Conservation (phyloP, 2,797 vertebrate genomes). For the Crocodylus rhombifer region DNA sequence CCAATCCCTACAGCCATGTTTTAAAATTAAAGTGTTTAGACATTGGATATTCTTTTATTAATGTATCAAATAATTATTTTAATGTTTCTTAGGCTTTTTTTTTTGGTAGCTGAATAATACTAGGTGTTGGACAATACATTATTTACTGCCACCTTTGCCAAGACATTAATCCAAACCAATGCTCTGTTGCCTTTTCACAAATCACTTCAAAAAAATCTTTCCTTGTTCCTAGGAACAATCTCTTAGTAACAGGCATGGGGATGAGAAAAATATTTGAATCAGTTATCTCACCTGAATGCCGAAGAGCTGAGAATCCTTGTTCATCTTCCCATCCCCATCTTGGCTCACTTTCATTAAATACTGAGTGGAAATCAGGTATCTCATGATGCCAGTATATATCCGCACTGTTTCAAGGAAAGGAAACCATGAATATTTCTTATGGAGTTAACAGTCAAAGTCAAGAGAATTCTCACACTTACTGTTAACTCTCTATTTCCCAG, state of each 20-base stretch:
- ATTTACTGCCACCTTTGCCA: not conserved
- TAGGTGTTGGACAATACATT: not conserved
- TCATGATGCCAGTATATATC: slow-evolving; percentile 86
- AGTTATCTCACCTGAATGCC: slow-evolving; percentile 88
- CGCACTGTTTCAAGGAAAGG: slow-evolving; percentile 63
- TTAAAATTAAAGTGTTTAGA: not conserved
- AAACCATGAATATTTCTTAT: not conserved
- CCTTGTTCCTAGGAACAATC: not conserved
- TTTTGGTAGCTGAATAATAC: not conserved
- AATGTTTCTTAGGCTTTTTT: not conserved
- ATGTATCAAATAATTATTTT: accelerated
- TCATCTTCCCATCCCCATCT: slow-evolving; percentile 89
- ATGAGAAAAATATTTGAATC: accelerated
- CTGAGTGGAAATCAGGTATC: slow-evolving; percentile 70
- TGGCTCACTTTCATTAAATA: slow-evolving; percentile 84
- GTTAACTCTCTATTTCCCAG: not conserved
- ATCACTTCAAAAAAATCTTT: not conserved
- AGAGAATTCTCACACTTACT: not conserved
- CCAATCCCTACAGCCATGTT: not conserved
- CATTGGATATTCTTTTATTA: not conserved
- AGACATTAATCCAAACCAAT: not conserved
- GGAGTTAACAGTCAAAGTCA: not conserved
- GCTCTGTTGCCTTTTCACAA: not conserved
- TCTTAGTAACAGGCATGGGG: not conserved
- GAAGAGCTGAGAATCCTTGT: slow-evolving; percentile 95